A percentile compares a stretch with the other conserved stretches of the same genome.
These are phyloP conservation scores for Trissolcus japonicus DNA, from an alignment of 2,888 invertebrate genomes.

Conservation along the genomic window DNA sequence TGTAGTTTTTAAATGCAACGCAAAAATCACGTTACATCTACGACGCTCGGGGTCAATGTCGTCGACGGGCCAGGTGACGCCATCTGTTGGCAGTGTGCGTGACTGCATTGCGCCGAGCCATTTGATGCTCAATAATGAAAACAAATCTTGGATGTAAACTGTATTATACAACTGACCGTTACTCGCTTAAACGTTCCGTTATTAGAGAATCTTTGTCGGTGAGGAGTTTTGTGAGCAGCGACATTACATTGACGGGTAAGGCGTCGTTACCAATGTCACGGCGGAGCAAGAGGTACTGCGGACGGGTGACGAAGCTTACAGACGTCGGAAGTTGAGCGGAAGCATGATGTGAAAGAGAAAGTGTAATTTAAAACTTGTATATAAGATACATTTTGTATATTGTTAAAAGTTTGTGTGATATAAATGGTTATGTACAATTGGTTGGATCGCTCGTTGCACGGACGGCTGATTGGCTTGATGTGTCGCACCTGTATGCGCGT, in stretches of 20 bases:
- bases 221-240: conserved; percentile 18
- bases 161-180: conserved; percentile 69
- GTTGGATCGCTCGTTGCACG: conserved; percentile 56
- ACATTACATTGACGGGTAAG: conserved; percentile 17
- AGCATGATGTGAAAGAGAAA: conserved; percentile 63
- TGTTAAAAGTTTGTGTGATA: conserved; percentile 77
- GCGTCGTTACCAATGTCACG: conserved; percentile 18
- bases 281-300: conserved; percentile 16
- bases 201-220: conserved; percentile 65
- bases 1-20: conserved; percentile 67
- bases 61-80: conserved; percentile 36
- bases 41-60: conserved; percentile 61
- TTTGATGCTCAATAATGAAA: conserved; percentile 66
- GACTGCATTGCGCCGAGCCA: conserved; percentile 63
- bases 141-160: conserved; percentile 70
- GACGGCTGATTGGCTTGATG: conserved; percentile 45
- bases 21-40: conserved; percentile 63
- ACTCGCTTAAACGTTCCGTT: conserved; percentile 71
- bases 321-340: conserved; percentile 32
- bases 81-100: conserved; percentile 30
- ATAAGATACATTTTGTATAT: conserved; percentile 77
- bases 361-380: conserved; percentile 76
- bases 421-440: conserved; percentile 74
- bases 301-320: conserved; percentile 31
- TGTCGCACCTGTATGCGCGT: conserved; percentile 48